phyloP scores from a whole-genome alignment of 1,140 invertebrate species.

The Leptinotarsa defecta region DNA sequence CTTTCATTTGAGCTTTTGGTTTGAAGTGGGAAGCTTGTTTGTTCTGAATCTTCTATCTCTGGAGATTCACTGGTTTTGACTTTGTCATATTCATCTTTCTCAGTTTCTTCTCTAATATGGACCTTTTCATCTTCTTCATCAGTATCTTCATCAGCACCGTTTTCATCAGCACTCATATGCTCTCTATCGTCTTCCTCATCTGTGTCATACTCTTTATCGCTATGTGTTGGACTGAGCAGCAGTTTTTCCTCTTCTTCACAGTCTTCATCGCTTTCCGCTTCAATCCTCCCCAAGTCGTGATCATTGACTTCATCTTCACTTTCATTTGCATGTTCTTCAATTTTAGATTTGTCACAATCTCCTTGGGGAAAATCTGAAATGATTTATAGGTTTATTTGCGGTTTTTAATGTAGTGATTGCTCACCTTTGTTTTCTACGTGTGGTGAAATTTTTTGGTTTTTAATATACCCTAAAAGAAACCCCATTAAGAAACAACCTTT shows the following conservation, averaged over 20 bases:
- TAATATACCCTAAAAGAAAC: not conserved
- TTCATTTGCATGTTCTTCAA: not conserved
- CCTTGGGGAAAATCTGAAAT: not conserved
- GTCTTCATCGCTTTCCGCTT: constrained; percentile 21
- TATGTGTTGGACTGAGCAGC: constrained; percentile 14
- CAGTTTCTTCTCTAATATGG: not conserved
- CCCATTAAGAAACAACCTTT: not conserved
- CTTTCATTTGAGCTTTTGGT: not conserved
- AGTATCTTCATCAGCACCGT: not conserved
- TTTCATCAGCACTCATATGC: constrained; percentile 13
- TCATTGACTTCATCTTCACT: not conserved
- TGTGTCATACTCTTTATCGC: constrained; percentile 18
- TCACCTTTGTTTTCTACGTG: not conserved
- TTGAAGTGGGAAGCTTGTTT: no score
- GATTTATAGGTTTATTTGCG: not conserved
- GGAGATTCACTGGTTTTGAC: not conserved
- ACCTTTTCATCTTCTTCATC: not conserved
- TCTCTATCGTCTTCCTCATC: constrained; percentile 13
- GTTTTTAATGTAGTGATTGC: not conserved
- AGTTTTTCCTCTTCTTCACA: constrained; percentile 23
- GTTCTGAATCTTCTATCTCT: not conserved
- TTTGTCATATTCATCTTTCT: not conserved
- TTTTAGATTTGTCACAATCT: not conserved
- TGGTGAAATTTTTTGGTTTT: not conserved
- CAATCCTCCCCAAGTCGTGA: not conserved